Conservation (phyloP, 2,888 invertebrate species). For the Chirona hameri region DNA sequence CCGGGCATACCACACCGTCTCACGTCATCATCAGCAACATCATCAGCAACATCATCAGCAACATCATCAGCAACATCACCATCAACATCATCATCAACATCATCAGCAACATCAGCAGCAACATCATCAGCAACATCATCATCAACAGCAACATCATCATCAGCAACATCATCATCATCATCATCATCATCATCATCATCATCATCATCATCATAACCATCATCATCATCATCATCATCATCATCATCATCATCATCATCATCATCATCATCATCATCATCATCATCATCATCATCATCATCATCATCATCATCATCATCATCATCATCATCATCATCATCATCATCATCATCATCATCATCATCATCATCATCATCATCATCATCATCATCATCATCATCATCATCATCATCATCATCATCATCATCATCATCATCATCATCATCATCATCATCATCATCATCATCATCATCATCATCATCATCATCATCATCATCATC, state of each 20-base stretch:
- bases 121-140: too few relatives aligned
- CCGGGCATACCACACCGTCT: too few relatives aligned
- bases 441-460: background rate
- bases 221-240: too few relatives aligned
- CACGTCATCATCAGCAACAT: too few relatives aligned
- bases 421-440: background rate
- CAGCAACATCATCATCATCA: too few relatives aligned
- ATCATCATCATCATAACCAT: too few relatives aligned
- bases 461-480: background rate
- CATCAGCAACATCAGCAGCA: too few relatives aligned
- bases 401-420: background rate
- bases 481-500: background rate
- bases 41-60: too few relatives aligned
- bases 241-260: constrained; percentile 22
- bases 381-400: constrained; percentile 22
- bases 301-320: constrained; percentile 22
- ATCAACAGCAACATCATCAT: too few relatives aligned
- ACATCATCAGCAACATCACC: too few relatives aligned
- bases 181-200: constrained; percentile 22
- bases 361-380: constrained; percentile 22
- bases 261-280: constrained; percentile 7
- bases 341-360: constrained; percentile 22
- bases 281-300: constrained; percentile 22
- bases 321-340: constrained; percentile 22
- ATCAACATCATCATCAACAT: too few relatives aligned